A percentile compares a stretch with the other conserved stretches of the same genome.
These are phyloP conservation scores for Calameuta filiformis DNA, from an alignment of 2,888 invertebrate genomes.

Conservation along the genomic window DNA sequence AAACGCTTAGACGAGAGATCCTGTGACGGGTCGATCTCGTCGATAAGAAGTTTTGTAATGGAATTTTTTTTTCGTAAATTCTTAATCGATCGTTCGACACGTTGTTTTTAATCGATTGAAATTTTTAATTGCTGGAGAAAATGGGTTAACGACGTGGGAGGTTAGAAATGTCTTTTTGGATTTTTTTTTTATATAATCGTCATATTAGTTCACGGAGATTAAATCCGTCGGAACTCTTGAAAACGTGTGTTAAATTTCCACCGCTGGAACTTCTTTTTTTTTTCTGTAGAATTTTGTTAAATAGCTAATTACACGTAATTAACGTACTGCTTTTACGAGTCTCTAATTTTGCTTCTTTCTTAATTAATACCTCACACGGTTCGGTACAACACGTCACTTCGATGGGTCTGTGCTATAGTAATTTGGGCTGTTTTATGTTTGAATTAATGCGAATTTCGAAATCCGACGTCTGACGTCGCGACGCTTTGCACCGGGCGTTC, in stretches of 20 bases:
- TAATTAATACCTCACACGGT: neutral
- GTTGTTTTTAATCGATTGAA: neutral
- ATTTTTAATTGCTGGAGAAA: neutral
- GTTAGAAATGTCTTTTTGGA: neutral
- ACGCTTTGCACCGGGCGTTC: neutral
- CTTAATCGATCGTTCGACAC: too few relatives aligned
- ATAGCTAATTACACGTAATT: conserved; percentile 40
- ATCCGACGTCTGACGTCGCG: neutral
- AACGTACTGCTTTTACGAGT: conserved; percentile 19
- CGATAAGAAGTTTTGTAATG: neutral
- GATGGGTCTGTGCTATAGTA: neutral
- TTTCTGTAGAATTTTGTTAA: conserved; percentile 19
- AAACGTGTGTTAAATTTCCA: conserved; percentile 25
- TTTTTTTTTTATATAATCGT: neutral
- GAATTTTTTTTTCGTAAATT: too few relatives aligned
- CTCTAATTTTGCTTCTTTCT: neutral
- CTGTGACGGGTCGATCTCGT: neutral
- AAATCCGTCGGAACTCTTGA: neutral
- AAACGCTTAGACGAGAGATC: neutral
- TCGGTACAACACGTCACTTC: neutral
- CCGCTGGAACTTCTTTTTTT: conserved; percentile 24
- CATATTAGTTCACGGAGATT: neutral
- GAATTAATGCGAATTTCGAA: neutral
- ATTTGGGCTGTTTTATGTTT: neutral
- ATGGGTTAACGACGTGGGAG: neutral